Conservation (phyloP, 1,140 invertebrate species). For the Hycleus cichorii region DNA sequence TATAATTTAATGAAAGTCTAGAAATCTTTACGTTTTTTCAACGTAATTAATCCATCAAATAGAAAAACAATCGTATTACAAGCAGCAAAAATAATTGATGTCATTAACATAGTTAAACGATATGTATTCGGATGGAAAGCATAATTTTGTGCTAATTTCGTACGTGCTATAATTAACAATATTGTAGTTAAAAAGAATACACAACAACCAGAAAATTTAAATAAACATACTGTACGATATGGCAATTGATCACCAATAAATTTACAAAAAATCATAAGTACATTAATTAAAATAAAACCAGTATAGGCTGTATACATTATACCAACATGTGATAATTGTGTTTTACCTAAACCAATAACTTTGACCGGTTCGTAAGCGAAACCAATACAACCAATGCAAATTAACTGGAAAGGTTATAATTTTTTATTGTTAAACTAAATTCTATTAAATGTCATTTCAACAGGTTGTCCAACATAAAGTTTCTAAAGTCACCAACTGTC, state of each 20-base stretch:
- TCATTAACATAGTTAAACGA: constrained; percentile 50
- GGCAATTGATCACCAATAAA: constrained; percentile 56
- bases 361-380: constrained; percentile 51
- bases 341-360: constrained; percentile 36
- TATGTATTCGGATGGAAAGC: constrained; percentile 47
- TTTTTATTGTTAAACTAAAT: too few species aligned
- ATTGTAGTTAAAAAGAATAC: constrained; percentile 56
- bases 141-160: constrained; percentile 26
- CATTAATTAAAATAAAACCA: constrained; percentile 57
- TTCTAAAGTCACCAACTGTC: too few species aligned
- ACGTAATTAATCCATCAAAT: constrained; percentile 47
- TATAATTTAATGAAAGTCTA: constrained; percentile 3
- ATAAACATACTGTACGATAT: constrained; percentile 55
- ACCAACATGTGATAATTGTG: constrained; percentile 47
- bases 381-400: constrained; percentile 41
- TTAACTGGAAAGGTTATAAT: constrained; percentile 22
- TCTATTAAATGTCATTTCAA: too few species aligned
- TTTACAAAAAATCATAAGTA: constrained; percentile 51
- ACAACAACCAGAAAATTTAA: constrained; percentile 51
- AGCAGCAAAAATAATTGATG: constrained; percentile 49
- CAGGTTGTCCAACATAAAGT: too few species aligned
- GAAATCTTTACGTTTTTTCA: constrained; percentile 39
- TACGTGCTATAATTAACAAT: constrained; percentile 27
- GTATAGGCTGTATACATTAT: constrained; percentile 50
- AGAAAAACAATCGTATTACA: constrained; percentile 47